Conservation (phyloP, 2,113 vertebrate genomes). For the Podilymbus podiceps region DNA sequence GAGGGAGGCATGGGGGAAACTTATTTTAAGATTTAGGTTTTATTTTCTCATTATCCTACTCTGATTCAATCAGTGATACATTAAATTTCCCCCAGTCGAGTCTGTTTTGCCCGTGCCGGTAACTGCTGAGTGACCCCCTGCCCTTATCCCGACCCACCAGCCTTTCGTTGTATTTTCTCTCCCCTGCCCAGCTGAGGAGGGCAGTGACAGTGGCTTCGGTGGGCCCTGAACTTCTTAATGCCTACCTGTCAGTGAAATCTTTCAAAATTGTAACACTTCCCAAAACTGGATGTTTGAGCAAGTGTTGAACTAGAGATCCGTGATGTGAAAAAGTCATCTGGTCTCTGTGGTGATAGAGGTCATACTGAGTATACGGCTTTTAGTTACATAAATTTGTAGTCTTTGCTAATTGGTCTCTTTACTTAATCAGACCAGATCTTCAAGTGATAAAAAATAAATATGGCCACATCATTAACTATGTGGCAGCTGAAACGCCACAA, state of each 20-base stretch:
- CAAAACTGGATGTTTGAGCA: background rate
- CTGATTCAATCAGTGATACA: no score
- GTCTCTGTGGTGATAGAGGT: background rate
- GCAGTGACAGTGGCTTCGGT: no score
- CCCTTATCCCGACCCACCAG: no score
- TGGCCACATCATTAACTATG: background rate
- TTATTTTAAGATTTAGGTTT: no score
- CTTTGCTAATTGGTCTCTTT: background rate
- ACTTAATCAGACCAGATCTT: conserved; percentile 4
- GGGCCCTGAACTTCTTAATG: background rate
- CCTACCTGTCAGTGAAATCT: background rate
- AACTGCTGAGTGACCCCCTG: no score
- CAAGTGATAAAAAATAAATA: background rate
- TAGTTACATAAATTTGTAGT: background rate
- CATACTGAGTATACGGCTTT: background rate
- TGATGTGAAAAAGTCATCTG: background rate
- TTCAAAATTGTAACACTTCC: background rate
- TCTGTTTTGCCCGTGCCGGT: no score
- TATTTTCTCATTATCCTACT: no score
- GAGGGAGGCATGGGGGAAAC: no score
- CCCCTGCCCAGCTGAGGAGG: no score
- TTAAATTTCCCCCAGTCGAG: no score
- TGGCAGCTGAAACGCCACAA: background rate
- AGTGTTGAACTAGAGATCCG: background rate
- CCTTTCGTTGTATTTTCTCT: no score